Evolutionary conservation across 2,797 vertebrate species (phyloP).

Genomic region (Acanthiza pusilla): DNA sequence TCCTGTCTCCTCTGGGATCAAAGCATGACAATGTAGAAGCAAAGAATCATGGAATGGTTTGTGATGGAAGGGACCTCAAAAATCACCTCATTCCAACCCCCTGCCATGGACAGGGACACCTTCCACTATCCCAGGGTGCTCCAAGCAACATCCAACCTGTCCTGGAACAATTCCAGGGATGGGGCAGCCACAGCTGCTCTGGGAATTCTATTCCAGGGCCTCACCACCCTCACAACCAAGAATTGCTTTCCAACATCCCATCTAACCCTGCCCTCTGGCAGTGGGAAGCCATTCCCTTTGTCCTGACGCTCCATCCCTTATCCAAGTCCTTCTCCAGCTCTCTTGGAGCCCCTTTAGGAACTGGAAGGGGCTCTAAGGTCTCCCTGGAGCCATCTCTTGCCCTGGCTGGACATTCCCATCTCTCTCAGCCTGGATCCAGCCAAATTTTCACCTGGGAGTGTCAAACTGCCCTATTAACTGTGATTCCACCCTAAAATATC

Average conservation of each 20-base stretch:
- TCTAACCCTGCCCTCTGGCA: fast-evolving
- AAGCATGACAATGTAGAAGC: not conserved
- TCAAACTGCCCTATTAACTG: not conserved
- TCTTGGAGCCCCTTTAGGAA: not conserved
- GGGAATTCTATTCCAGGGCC: fast-evolving
- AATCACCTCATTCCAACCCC: fast-evolving
- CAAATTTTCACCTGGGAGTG: not conserved
- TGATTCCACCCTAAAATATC: not conserved
- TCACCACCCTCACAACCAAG: fast-evolving
- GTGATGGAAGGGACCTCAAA: fast-evolving
- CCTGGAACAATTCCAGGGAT: not conserved
- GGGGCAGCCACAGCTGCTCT: not conserved
- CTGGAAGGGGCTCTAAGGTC: not conserved
- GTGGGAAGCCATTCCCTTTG: fast-evolving
- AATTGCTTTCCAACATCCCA: not conserved
- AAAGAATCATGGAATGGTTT: not conserved
- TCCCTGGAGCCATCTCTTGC: fast-evolving
- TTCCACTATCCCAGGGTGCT: not conserved
- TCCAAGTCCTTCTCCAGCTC: not conserved
- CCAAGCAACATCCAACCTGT: fast-evolving
- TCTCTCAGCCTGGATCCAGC: not conserved
- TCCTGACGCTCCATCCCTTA: not conserved
- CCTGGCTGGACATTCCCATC: fast-evolving
- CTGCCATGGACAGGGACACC: not conserved
- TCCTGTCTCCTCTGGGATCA: fast-evolving